Conservation (phyloP, 2,113 vertebrate species). For the Tinamus guttatus region DNA sequence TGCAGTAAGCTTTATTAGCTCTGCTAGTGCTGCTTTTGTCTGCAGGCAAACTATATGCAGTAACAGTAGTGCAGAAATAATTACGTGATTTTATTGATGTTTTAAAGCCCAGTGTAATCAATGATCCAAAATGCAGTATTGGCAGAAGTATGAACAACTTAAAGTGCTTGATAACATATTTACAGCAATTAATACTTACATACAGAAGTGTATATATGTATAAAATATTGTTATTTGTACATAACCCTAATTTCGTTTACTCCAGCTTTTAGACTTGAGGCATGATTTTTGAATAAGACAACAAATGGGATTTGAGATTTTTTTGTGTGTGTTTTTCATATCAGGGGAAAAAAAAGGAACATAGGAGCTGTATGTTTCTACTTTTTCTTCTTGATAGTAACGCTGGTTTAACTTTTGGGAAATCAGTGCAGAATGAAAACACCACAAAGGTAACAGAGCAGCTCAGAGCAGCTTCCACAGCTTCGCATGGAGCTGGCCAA, state of each 20-base stretch:
- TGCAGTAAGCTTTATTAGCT: accelerated
- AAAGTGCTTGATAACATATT: accelerated
- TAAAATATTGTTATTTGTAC: too few species aligned
- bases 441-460: not conserved
- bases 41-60: not conserved
- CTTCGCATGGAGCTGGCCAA: not conserved
- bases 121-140: not conserved
- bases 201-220: not conserved
- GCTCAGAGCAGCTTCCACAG: accelerated
- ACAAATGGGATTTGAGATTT: accelerated
- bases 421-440: not conserved
- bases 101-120: not conserved
- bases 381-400: not conserved
- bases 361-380: not conserved
- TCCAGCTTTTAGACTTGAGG: not conserved
- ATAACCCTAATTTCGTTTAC: not conserved
- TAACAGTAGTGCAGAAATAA: not conserved
- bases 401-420: not conserved
- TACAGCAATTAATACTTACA: not conserved
- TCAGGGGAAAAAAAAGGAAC: not conserved
- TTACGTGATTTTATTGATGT: not conserved
- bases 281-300: not conserved
- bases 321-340: not conserved
- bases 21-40: not conserved
- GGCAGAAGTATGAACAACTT: not conserved